Evolutionary conservation across 2,888 invertebrate genomes (phyloP), one percentile per base, ranked within the genome.

Genomic region (Lottia scabra): DNA sequence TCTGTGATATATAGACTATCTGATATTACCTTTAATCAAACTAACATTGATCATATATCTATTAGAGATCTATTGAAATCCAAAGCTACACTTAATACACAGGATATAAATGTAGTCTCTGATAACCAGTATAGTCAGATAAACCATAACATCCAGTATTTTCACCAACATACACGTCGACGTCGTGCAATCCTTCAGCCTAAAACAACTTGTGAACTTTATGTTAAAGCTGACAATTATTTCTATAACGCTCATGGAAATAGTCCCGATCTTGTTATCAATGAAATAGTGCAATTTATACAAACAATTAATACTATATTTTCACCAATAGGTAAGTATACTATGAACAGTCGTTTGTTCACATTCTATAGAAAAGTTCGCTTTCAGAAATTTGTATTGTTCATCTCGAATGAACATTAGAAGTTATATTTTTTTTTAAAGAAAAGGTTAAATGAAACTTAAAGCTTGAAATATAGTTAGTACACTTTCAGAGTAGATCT

Each of bases 251-350:
- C 79, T 67, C 83, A 80, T 67, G 79, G 78, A 30, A 80, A 78
- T 48, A 78, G 82, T 3, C 96, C 96, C 85, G 97, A 97, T 88
- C 95, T 96, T 1, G 96, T 97, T 88, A 96, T 97, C 81, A 97
- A 97, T 90, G 96, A 96, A 74, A 96, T 98, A 93, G 97, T 97
- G 10, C 92, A 96, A 69, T 97, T 97, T 89, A 97, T 97, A 45
- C 97, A 97, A 89, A 93, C 96, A 87, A 96, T 97, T 80, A 97
- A 97, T 90, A 84, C 84, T 71, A 91, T 91, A 68, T 90, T 88
- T 80, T 81, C 80, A 72, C 77, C 80, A 16, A 87, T 88, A 67
- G 89, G 90, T 90, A 74, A 81, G 85, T 76, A 23, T 4, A 1
- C 56, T 19, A 6, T 48, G n/a, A 64, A 38, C n/a, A 38, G 38